phyloP scores from a whole-genome alignment of 2,113 vertebrate species.

The Progne subis region DNA sequence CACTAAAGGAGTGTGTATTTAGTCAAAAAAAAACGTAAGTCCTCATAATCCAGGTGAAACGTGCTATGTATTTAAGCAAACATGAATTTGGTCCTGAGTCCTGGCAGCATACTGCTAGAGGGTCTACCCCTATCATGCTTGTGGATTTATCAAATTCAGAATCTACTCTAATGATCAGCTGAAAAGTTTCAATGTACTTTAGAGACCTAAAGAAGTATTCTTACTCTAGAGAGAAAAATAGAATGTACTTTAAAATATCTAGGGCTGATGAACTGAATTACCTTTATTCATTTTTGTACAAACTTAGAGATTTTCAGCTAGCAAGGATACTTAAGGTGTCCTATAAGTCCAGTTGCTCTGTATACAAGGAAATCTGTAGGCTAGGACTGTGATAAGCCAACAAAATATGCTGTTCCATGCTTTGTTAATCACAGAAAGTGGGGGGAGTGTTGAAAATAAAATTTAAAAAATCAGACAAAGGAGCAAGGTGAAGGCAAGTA shows the following conservation, averaged over 20 bases:
- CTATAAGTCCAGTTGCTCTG: not conserved
- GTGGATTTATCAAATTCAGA: slow-evolving; percentile 24
- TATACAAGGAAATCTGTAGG: not conserved
- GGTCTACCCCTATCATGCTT: not conserved
- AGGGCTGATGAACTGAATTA: not conserved
- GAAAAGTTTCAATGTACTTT: not conserved
- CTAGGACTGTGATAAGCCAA: not conserved
- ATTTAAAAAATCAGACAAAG: not conserved
- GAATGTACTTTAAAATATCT: not conserved
- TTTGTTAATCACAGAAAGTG: not conserved
- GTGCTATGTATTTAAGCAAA: not conserved
- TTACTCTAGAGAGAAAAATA: not conserved
- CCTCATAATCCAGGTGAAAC: not conserved
- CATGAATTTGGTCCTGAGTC: not conserved
- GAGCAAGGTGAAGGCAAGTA: not conserved
- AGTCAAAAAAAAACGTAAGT: not conserved
- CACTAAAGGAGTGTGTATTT: not conserved
- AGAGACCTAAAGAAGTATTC: not conserved
- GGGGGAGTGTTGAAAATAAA: not conserved
- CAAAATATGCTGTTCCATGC: not conserved
- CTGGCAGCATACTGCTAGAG: not conserved
- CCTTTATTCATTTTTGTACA: not conserved
- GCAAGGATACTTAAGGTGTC: not conserved
- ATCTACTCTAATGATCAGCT: not conserved
- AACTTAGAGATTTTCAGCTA: not conserved